These are phyloP conservation scores for Drosophila atripex DNA, from an alignment of 2,888 invertebrate genomes.

Conservation along the genomic window DNA sequence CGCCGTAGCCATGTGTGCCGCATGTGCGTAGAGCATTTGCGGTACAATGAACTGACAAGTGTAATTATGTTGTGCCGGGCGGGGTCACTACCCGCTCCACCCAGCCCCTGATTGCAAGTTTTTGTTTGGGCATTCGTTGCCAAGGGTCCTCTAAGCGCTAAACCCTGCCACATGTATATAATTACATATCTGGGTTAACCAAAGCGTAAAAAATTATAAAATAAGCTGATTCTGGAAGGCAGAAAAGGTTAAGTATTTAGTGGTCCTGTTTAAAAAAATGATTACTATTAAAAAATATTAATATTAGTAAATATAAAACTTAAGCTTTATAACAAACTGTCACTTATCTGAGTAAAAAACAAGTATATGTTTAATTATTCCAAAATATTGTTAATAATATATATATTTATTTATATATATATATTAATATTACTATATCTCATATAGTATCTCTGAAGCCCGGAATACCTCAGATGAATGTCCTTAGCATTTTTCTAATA, in stretches of 20 bases:
- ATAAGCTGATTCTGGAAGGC: neutral
- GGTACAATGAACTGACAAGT: conserved; percentile 79
- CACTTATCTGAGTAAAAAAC: too few relatives aligned
- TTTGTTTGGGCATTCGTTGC: conserved; percentile 64
- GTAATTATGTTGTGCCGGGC: conserved; percentile 68
- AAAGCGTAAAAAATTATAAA: neutral
- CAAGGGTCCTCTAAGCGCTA: conserved; percentile 7
- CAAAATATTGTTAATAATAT: too few relatives aligned
- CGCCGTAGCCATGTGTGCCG: conserved; percentile 3
- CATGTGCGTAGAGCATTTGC: conserved; percentile 55
- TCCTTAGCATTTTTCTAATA: neutral
- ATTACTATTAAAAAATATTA: too few relatives aligned
- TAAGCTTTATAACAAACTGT: too few relatives aligned
- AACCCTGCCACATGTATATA: neutral
- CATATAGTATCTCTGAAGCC: too few relatives aligned
- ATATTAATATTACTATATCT: too few relatives aligned
- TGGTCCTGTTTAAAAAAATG: too few relatives aligned
- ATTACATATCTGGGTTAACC: neutral
- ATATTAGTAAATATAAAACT: too few relatives aligned
- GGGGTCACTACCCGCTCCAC: conserved; percentile 47
- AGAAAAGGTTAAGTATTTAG: too few relatives aligned
- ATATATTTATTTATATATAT: too few relatives aligned
- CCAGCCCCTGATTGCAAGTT: conserved; percentile 74
- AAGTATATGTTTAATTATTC: too few relatives aligned
- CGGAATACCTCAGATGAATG: neutral